phyloP scores from a whole-genome alignment of 2,113 vertebrate genomes.

The Pimephales promelas region DNA sequence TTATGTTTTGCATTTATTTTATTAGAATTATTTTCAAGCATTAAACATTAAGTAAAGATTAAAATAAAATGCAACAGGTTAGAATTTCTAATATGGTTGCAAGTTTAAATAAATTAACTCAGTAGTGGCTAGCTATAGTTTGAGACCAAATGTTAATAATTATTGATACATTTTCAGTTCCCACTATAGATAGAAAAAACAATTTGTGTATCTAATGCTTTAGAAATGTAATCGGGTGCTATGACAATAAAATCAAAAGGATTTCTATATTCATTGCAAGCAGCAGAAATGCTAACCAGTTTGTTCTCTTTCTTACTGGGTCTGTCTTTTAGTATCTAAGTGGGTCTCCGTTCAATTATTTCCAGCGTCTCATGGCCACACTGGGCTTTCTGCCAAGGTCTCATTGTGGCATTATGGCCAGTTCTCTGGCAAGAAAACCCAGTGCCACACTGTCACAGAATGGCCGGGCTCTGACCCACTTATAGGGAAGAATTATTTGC shows the following conservation, averaged over 20 bases:
- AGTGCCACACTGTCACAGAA: constrained; percentile 60
- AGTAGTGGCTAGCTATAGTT: neutral
- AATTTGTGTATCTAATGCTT: neutral
- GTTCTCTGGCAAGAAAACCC: constrained; percentile 39
- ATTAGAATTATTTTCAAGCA: neutral
- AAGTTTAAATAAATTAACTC: neutral
- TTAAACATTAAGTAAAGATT: neutral
- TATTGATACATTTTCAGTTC: neutral
- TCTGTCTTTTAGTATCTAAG: constrained; percentile 37
- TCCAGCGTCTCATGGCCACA: constrained; percentile 52
- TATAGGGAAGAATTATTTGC: constrained; percentile 55
- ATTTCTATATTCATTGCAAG: neutral
- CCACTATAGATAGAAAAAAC: neutral
- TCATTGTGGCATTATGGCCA: constrained; percentile 48
- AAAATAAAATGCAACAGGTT: neutral
- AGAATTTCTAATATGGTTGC: neutral
- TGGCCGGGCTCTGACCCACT: constrained; percentile 54
- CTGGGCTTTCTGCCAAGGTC: constrained; percentile 64
- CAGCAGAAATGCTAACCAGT: neutral
- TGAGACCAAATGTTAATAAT: neutral
- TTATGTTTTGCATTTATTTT: no score
- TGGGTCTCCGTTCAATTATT: constrained; percentile 56
- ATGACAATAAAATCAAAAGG: neutral
- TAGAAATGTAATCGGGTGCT: neutral
- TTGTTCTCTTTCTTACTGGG: neutral